phyloP scores from a whole-genome alignment of 2,797 vertebrate species.

The Acanthurus leucopareius region DNA sequence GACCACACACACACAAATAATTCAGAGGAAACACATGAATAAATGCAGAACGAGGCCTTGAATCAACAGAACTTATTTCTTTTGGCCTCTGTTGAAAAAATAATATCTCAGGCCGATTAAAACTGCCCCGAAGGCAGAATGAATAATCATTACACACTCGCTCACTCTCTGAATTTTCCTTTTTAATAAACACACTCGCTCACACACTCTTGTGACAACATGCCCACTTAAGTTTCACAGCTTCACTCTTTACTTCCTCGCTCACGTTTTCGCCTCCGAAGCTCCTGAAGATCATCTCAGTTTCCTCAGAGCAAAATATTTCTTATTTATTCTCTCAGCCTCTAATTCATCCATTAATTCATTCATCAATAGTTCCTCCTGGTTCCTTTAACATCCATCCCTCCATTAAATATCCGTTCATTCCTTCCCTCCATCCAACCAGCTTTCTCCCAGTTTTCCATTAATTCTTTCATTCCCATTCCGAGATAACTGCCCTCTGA shows the following conservation, averaged over 20 bases:
- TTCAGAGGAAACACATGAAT: neutral
- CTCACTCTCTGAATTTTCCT: neutral
- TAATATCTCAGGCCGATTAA: conserved; percentile 15
- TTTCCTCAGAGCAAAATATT: neutral
- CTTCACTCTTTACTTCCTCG: conserved; percentile 4
- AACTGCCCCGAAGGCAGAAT: conserved; percentile 22
- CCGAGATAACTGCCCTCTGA: neutral
- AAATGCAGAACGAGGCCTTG: conserved; percentile 14
- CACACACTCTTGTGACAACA: conserved; percentile 5
- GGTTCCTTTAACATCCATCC: neutral
- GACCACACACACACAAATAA: conserved; percentile 2
- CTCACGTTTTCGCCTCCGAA: neutral
- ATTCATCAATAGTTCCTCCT: neutral
- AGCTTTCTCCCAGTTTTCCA: neutral
- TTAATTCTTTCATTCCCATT: neutral
- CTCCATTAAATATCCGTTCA: neutral
- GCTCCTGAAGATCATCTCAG: neutral
- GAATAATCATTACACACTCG: conserved; percentile 28
- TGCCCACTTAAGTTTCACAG: neutral
- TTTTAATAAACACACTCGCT: neutral
- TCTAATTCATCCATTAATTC: neutral
- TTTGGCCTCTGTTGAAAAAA: conserved; percentile 32
- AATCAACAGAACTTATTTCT: conserved; percentile 25
- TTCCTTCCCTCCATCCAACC: neutral
- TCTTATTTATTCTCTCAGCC: neutral